Conservation (phyloP, 2,113 vertebrate genomes). For the Verasper variegatus region DNA sequence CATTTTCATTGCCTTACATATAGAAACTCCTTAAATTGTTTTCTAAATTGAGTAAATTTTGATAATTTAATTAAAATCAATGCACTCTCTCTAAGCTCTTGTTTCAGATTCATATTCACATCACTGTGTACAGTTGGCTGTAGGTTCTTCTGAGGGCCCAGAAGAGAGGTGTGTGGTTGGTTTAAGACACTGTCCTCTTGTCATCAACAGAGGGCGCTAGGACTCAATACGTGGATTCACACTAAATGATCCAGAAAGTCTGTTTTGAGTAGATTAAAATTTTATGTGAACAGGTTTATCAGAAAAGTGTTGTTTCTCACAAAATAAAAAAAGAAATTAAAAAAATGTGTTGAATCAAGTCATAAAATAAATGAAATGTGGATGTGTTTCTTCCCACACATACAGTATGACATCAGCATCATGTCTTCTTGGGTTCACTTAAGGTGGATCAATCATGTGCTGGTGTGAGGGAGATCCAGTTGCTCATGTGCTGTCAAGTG, state of each 20-base stretch:
- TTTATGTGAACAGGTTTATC: constrained; percentile 34
- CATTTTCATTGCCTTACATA: neutral
- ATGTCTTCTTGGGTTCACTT: constrained; percentile 6
- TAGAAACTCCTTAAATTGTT: neutral
- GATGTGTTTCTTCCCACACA: neutral
- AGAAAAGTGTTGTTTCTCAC: neutral
- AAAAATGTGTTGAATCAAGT: constrained; percentile 1
- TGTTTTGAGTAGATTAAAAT: constrained; percentile 38
- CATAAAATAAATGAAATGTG: neutral
- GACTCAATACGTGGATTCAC: constrained; percentile 71
- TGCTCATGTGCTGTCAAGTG: constrained; percentile 25
- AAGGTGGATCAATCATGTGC: neutral
- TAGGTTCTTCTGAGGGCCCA: neutral
- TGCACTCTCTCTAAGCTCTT: neutral
- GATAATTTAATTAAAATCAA: neutral
- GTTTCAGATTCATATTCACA: neutral
- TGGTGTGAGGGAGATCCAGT: constrained; percentile 13
- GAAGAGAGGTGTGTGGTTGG: neutral
- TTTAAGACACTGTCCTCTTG: constrained; percentile 7
- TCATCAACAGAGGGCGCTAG: constrained; percentile 82
- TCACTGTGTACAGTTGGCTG: neutral
- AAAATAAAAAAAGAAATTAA: constrained; percentile 22
- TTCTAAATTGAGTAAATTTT: neutral
- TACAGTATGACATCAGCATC: neutral
- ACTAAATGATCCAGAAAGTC: constrained; percentile 23